phyloP scores from a whole-genome alignment of 1,140 invertebrate genomes.

The Dendrolimus punctatus region DNA sequence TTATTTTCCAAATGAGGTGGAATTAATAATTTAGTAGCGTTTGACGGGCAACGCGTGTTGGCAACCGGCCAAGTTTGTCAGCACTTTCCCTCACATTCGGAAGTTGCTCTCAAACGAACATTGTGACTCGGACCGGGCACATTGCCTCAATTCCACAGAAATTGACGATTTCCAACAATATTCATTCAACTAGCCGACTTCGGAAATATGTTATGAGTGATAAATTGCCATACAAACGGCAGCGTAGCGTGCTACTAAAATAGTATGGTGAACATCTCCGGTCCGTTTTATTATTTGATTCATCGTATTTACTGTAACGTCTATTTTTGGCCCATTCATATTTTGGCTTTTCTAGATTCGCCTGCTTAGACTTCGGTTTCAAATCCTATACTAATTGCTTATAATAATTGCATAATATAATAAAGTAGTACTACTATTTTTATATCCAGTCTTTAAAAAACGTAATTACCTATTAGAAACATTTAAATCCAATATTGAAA shows the following conservation, averaged over 20 bases:
- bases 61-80: slow-evolving; percentile 34
- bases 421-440: no score
- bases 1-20: slow-evolving; percentile 53
- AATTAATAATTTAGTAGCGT: slow-evolving; percentile 53
- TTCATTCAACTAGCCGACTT: slow-evolving; percentile 36
- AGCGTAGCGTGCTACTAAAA: background rate
- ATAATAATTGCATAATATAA: no score
- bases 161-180: slow-evolving; percentile 47
- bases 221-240: slow-evolving; percentile 28
- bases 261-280: no score
- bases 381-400: no score
- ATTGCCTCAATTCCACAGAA: slow-evolving; percentile 54
- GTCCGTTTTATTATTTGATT: no score
- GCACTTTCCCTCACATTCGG: slow-evolving; percentile 45
- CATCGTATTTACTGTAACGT: no score
- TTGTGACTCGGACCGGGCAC: slow-evolving; percentile 31
- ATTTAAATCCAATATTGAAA: no score
- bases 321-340: no score
- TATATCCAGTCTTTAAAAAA: no score
- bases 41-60: slow-evolving; percentile 37
- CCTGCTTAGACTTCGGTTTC: no score
- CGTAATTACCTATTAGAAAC: no score
- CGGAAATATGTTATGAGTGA: slow-evolving; percentile 54
- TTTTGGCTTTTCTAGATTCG: no score
- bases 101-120: slow-evolving; percentile 29